Base-by-base conservation (phyloP, 2,888 invertebrate species). In the Metallyticus violacea region DNA sequence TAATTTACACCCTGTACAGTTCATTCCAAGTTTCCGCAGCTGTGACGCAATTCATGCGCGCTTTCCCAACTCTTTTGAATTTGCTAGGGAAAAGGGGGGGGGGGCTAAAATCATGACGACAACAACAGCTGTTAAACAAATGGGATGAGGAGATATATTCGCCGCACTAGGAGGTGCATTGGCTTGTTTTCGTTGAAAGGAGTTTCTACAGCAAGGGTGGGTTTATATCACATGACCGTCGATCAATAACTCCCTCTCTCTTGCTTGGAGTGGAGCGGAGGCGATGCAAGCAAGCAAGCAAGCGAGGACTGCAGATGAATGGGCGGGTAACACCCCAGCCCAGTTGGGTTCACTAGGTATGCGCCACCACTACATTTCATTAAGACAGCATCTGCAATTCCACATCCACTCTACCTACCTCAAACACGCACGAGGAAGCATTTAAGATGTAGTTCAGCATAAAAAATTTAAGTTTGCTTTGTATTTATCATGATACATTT, bases 91-190 rank as follows among this genome's bases (percentile, higher is more conserved):
- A n/a, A n/a, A n/a, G n/a, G n/a, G n/a, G n/a, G n/a, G n/a, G n/a
- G n/a, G n/a, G n/a, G n/a, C n/a, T n/a, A n/a, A n/a, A n/a, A n/a
- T n/a, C n/a, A n/a, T 62, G 40, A 62, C 7, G 22, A 62, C 40
- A 62, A 9, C 15, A 15, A 86, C 89, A 87, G 89, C 89, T 85
- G 88, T 88, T 87, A 81, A 89, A 88, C 27, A 90, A 89, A 86
- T 90, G 90, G 76, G 90, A 90, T 86, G 90, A 90, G 77, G 90
- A 88, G 78, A 89, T 89, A 81, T 89, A 89, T 85, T 89, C 89
- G 85, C 88, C 89, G 29, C 90, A 90, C 80, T n/a, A 26, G 9
- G 4, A 62, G 25, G 82, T 27, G 28, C 40, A 2, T 62, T 15
- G 15, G 40, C 40, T 62, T 62, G 40, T 62, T 62, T 62, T 62